phyloP scores from a whole-genome alignment of 1,140 invertebrate species.

The Megathymus violae region DNA sequence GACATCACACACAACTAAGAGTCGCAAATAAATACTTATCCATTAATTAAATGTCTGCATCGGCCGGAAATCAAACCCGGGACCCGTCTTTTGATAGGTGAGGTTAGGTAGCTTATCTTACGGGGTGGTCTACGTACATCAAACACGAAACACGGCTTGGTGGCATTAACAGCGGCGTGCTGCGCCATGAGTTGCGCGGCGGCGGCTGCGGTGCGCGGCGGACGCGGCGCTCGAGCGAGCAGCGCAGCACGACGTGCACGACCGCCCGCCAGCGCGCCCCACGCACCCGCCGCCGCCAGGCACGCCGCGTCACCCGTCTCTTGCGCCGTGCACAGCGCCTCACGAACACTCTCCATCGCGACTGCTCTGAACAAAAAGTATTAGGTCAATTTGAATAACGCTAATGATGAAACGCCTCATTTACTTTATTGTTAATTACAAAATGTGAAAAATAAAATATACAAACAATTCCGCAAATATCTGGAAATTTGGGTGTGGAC shows the following conservation, averaged over 20 bases:
- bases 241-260: constrained; percentile 59
- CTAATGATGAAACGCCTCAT: too few relatives aligned
- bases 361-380: constrained; percentile 89
- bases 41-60: too few relatives aligned
- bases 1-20: too few relatives aligned
- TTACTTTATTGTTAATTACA: too few relatives aligned
- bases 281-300: constrained; percentile 92
- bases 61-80: too few relatives aligned
- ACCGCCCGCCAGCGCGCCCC: constrained; percentile 87
- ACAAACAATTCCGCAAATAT: too few relatives aligned
- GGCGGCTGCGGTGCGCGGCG: constrained; percentile 59
- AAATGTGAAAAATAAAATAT: too few relatives aligned
- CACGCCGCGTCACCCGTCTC: constrained; percentile 93
- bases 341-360: constrained; percentile 90
- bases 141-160: constrained; percentile 61
- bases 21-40: too few relatives aligned
- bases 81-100: too few relatives aligned
- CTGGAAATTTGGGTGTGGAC: too few relatives aligned
- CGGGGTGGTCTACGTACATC: constrained; percentile 56
- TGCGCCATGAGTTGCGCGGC: constrained; percentile 67
- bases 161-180: constrained; percentile 66
- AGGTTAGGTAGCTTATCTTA: too few relatives aligned
- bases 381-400: too few relatives aligned
- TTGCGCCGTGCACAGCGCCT: constrained; percentile 94
- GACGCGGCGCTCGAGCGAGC: constrained; percentile 52